Percentiles rank a stretch among this genome's conserved stretches.
Conservation (phyloP, 2,797 vertebrate genomes). For the Falco berigora region DNA sequence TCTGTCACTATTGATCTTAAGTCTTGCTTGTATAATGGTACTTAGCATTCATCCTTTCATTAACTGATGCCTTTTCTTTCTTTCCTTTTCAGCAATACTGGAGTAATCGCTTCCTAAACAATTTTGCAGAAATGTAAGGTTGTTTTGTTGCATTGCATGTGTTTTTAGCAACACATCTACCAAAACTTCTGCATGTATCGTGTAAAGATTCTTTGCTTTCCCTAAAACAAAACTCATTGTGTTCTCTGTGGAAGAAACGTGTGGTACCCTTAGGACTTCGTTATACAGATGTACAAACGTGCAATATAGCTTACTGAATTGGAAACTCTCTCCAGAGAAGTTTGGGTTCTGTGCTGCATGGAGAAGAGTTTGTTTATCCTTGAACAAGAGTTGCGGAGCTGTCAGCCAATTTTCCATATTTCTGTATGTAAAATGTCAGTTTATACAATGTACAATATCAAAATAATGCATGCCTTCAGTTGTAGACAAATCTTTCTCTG, state of each 20-base stretch:
- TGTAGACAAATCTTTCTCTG: conserved; percentile 72
- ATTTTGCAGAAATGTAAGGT: conserved; percentile 83
- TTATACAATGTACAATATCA: conserved; percentile 71
- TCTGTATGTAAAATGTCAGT: conserved; percentile 72
- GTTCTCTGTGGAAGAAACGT: conserved; percentile 75
- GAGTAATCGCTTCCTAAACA: conserved; percentile 83
- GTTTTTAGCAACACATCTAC: conserved; percentile 79
- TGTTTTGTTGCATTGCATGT: conserved; percentile 83
- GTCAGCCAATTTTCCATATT: conserved; percentile 65
- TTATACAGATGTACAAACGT: conserved; percentile 69
- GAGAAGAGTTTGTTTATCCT: conserved; percentile 58
- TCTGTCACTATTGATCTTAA: conserved; percentile 63
- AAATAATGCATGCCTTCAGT: conserved; percentile 77
- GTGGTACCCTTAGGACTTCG: conserved; percentile 72
- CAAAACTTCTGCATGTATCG: conserved; percentile 79
- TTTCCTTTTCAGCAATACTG: conserved; percentile 83
- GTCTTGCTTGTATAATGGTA: conserved; percentile 61
- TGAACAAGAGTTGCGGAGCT: conserved; percentile 61
- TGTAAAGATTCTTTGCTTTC: conserved; percentile 67
- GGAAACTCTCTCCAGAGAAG: conserved; percentile 68
- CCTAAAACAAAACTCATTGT: conserved; percentile 65
- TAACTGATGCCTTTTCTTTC: conserved; percentile 73
- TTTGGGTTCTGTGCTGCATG: conserved; percentile 69
- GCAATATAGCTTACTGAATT: conserved; percentile 64
- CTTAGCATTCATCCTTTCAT: conserved; percentile 62